A percentile compares a stretch with the other conserved stretches of the same genome.
Conservation (phyloP, 2,797 vertebrate species). For the Mergus octosetaceus region DNA sequence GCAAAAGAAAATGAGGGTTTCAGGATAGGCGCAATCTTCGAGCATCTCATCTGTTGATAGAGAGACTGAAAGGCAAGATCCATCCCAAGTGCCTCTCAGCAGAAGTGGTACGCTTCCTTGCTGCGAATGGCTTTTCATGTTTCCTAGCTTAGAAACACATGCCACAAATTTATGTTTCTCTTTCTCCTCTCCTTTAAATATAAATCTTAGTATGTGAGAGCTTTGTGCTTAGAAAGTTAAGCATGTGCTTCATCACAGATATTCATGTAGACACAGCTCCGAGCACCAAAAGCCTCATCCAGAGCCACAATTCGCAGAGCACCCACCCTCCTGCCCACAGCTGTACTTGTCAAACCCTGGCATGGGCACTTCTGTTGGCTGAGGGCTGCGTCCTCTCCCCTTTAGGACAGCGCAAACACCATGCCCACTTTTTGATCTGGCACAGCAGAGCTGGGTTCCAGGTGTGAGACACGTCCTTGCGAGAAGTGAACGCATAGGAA, state of each 20-base stretch:
- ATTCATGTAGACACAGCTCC: not conserved
- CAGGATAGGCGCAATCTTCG: slow-evolving; percentile 10
- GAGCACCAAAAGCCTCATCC: not conserved
- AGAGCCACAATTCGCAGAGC: fast-evolving
- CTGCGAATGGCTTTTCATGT: not conserved
- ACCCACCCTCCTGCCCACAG: fast-evolving
- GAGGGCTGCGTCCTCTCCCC: not conserved
- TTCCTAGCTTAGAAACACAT: not conserved
- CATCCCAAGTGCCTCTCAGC: not conserved
- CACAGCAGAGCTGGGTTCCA: not conserved
- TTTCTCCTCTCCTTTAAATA: not conserved
- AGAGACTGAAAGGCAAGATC: not conserved
- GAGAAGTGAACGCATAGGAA: not conserved
- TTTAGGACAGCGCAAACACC: not conserved
- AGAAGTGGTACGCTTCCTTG: not conserved
- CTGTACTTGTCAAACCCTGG: not conserved
- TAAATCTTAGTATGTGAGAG: not conserved
- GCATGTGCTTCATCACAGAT: not conserved
- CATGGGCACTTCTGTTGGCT: not conserved
- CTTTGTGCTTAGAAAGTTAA: not conserved
- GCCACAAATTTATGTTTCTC: not conserved
- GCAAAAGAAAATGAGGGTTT: slow-evolving; percentile 59
- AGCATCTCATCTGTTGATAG: slow-evolving; percentile 40
- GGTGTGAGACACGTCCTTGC: not conserved
- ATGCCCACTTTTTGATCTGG: not conserved